Evolutionary conservation across 2,888 invertebrate genomes (phyloP), one percentile per base, ranked within the genome.

Genomic region (Thera obeliscata): DNA sequence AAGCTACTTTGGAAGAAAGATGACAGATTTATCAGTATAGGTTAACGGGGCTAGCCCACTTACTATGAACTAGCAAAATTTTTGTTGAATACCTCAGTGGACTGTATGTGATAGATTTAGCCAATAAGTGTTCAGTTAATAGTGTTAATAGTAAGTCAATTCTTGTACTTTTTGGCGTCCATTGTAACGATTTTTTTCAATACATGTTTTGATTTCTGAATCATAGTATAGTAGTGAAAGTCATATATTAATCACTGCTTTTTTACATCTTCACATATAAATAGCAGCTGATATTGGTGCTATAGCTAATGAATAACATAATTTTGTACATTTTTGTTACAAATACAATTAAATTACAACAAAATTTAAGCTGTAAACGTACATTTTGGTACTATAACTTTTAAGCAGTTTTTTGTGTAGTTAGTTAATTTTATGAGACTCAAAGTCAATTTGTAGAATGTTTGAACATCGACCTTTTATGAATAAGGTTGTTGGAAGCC

Each of bases 101-200:
- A 89, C 88, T 89, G 83, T 89, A 88, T 93, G 92, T 93, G 91
- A 92, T 93, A 92, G 90, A 87, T 89, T 88, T 93, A 93, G 92
- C 92, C 92, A 86, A 85, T 93, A 93, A 91, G 93, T 93, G 93
- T 93, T 93, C 93, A 92, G 87, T 85, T 88, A 89, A 82, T 87
- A 87, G 81, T 87, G 82, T 88, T 69, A 59, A 86, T 81, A 75
- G 64, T 89, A 89, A 87, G 91, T 92, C 88, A 91, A 90, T 90
- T 91, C 84, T 82, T 85, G 82, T 88, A 88, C 86, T 85, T 83
- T 84, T 90, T 88, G 87, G 84, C 89, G 90, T 91, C 89, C 88
- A 87, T 84, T 80, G 81, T 79, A 79, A 64, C 57, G 33, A 66
- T 61, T 48, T 65, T 67, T 72, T 72, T 33, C 7, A 46, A 46